Evolutionary conservation across 2,888 invertebrate genomes (phyloP).

Genomic region (Clanis bilineata): DNA sequence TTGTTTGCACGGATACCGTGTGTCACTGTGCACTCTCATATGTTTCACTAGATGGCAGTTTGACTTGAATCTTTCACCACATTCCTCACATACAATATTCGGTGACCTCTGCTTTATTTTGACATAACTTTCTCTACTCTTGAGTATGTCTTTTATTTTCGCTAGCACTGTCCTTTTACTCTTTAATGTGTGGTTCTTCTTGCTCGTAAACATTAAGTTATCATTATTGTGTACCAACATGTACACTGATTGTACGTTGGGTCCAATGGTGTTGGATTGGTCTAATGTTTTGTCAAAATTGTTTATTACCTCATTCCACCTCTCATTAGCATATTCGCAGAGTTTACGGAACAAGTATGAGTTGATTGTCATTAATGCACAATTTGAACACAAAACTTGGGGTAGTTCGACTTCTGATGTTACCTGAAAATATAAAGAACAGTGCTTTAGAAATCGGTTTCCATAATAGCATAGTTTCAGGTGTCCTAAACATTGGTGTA

Average conservation of each 20-base stretch:
- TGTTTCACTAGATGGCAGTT: slow-evolving; percentile 44
- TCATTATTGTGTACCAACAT: slow-evolving; percentile 47
- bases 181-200: slow-evolving; percentile 32
- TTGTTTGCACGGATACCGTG: slow-evolving; percentile 43
- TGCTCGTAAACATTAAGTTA: slow-evolving; percentile 51
- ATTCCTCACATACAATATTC: slow-evolving; percentile 50
- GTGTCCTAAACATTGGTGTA: no score
- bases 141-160: slow-evolving; percentile 51
- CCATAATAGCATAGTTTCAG: no score
- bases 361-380: slow-evolving; percentile 50
- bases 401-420: slow-evolving; percentile 48
- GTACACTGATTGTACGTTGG: slow-evolving; percentile 46
- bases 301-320: slow-evolving; percentile 47
- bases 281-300: slow-evolving; percentile 41
- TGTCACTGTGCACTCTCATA: slow-evolving; percentile 46
- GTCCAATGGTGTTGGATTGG: slow-evolving; percentile 35
- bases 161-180: slow-evolving; percentile 45
- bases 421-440: slow-evolving; percentile 48
- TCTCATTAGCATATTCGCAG: slow-evolving; percentile 45
- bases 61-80: slow-evolving; percentile 48
- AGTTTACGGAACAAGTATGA: slow-evolving; percentile 59
- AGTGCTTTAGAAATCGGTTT: no score
- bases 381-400: slow-evolving; percentile 52
- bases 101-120: slow-evolving; percentile 34
- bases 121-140: slow-evolving; percentile 40